Evolutionary conservation across 2,113 vertebrate genomes (phyloP), one percentile per base, ranked within the genome.

Genomic region (Myotis brandtii): DNA sequence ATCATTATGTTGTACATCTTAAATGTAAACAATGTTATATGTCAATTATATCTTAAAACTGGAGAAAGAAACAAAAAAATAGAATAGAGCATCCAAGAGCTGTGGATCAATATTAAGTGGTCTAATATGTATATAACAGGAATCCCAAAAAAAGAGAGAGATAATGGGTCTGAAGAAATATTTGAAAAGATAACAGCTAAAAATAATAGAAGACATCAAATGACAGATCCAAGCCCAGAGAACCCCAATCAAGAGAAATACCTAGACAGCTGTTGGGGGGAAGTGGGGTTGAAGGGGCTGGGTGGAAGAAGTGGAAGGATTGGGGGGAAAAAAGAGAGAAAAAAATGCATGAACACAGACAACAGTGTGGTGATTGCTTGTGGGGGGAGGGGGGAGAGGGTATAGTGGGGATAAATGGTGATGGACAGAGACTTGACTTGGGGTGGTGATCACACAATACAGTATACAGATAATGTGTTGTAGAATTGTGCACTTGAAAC

Each of bases 161-260:
- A 93, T 34, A 89, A 85, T 32, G 34, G 46, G 18, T 64, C 70
- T 64, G 46, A 90, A 86, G 25, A 86, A 46, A 80, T 79, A 85
- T 67, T 66, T 73, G 82, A 66, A 81, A 86, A 69, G 30, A 50
- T 50, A 86, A 73, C 64, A 37, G 23, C 12, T 77, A 73, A 85
- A 72, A 95, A 46, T 50, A 76, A 92, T 18, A 8, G 46, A 62
- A 67, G 32, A 32, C 32, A 79, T 89, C 27, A 73, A 90, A 75
- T 59, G 56, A 86, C 17, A 81, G 37, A 81, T 43, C 11, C n/a
- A 82, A 86, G 40, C 32, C 73, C 82, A 94, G 67, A 86, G 69
- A 86, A 75, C 16, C 12, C 25, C 67, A 93, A 32, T 81, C 73
- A 90, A 91, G 73, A 89, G 48, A 89, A 79, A 85, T 73, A 64